Evolutionary conservation across 2,888 invertebrate species (phyloP), one percentile per base, ranked within the genome.

Genomic region (Elmis aenea): DNA sequence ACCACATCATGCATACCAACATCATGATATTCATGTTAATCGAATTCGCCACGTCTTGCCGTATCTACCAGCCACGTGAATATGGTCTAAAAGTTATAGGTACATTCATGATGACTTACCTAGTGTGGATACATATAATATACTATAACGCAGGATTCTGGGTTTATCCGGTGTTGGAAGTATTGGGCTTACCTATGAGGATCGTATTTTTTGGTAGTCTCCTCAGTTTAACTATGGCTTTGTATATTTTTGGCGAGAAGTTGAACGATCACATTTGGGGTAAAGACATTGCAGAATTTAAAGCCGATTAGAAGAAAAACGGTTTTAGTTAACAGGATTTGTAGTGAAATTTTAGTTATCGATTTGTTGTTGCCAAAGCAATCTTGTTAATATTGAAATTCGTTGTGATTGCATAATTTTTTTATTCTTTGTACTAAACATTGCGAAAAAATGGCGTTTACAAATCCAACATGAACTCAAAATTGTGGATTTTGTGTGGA

Each of bases 1-100:
- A 96, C 62, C 95, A 96, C 71, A 73, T 86, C 2, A 83, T 90
- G 81, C 94, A 94, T 66, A 90, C 93, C 8, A 83, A 86, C 60
- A 87, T 93, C 51, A 74, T 90, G 58, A 70, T 88, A 6, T 86
- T 88, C 56, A 79, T 83, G 13, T 42, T 89, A 2, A 59, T 88
- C 48, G 94, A 94, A 67, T 75, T 88, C 61, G 67, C 80, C 15
- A 73, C 81, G 11, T 79, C 85, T 20, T 85, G 83, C 56, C 80
- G 90, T 57, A 76, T 78, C 56, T 90, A 88, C 68, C 92, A 93
- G 0, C 65, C 68, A 12, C 76, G 79, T 50, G 76, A 73, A 45
- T 64, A 70, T 23, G 88, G 88, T 3, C 57, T 89, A 13, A 57
- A 71, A 21, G 76, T 80, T 22, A 69, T 87, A 4, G 51, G 70